Conservation (phyloP, 1,140 invertebrate genomes). For the Magallana angulata region DNA sequence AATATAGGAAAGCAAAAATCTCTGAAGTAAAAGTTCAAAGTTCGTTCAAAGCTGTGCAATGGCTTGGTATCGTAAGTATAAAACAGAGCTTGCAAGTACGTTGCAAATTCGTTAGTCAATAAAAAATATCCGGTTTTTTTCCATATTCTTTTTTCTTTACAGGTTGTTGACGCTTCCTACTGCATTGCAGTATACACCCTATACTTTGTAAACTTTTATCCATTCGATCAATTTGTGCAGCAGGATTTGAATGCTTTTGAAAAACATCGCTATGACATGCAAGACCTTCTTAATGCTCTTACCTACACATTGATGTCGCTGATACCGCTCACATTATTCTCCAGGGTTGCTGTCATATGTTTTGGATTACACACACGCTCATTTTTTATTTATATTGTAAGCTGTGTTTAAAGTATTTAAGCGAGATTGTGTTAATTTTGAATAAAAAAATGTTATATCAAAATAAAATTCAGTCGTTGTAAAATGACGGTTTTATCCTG, state of each 20-base stretch:
- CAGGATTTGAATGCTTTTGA: background rate
- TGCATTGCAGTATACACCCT: background rate
- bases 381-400: constrained; percentile 9
- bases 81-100: no score
- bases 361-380: background rate
- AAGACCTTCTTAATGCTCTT: background rate
- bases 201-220: background rate
- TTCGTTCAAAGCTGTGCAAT: background rate
- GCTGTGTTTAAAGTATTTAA: background rate
- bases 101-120: no score
- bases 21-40: background rate
- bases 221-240: background rate
- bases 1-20: background rate
- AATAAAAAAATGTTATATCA: background rate
- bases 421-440: background rate
- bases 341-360: background rate
- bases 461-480: background rate
- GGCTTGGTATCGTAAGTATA: background rate
- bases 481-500: background rate
- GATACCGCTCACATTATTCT: background rate
- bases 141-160: background rate
- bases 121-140: no score
- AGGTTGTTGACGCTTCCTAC: background rate
- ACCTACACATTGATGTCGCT: background rate
- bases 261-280: constrained; percentile 14